Conservation (phyloP, 1,140 invertebrate species). For the Drosophila albomicans region DNA sequence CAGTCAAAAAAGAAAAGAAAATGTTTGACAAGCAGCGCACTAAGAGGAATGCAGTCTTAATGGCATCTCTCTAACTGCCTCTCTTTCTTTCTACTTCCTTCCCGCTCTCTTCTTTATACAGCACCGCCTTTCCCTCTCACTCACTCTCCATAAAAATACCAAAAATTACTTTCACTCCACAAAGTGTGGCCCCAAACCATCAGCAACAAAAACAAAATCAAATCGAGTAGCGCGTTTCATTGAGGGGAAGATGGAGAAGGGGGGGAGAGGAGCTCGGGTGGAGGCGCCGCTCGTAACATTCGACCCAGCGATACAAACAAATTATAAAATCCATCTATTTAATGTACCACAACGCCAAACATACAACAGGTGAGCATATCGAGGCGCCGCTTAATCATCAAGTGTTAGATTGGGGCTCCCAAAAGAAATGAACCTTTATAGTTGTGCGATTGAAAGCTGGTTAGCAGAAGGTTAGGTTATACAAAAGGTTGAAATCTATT, state of each 20-base stretch:
- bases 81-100: neutral
- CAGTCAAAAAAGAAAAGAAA: conserved; percentile 34
- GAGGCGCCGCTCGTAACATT: conserved; percentile 60
- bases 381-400: conserved; percentile 49
- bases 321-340: conserved; percentile 74
- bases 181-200: conserved; percentile 2
- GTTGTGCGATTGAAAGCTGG: conserved; percentile 10
- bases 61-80: conserved; percentile 47
- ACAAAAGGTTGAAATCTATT: conserved; percentile 12
- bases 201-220: conserved; percentile 13
- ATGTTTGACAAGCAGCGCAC: conserved; percentile 61
- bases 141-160: conserved; percentile 64
- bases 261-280: neutral
- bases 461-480: conserved; percentile 13
- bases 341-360: conserved; percentile 21
- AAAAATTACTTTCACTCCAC: conserved; percentile 75
- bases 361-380: conserved; percentile 50
- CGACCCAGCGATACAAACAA: conserved; percentile 67
- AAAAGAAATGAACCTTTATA: conserved; percentile 5
- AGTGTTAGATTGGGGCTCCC: conserved; percentile 19
- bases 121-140: neutral
- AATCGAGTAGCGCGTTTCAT: conserved; percentile 62
- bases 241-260: neutral
- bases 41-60: conserved; percentile 72
- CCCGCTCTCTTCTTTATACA: neutral